Evolutionary conservation across 2,797 vertebrate species (phyloP).

Genomic region (Nyctalus aviator): DNA sequence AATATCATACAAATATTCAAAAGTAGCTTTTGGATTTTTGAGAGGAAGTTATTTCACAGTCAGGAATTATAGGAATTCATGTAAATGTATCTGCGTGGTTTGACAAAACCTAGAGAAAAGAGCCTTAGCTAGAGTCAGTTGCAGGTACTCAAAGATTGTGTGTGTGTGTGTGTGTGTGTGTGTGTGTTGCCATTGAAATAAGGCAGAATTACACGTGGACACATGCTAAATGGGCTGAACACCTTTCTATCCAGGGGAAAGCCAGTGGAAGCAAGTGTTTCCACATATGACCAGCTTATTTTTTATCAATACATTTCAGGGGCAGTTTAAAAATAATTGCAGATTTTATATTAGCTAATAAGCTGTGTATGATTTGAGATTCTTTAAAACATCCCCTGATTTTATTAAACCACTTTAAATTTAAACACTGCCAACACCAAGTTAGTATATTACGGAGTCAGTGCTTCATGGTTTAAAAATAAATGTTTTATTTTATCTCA

Average conservation of each 20-base stretch:
- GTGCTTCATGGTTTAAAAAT: slow-evolving; percentile 38
- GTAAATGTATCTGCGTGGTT: not conserved
- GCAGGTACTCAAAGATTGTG: slow-evolving; percentile 32
- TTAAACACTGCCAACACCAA: not conserved
- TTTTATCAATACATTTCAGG: slow-evolving; percentile 46
- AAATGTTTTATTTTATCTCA: slow-evolving; percentile 61
- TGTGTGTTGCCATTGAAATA: slow-evolving; percentile 46
- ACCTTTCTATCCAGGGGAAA: slow-evolving; percentile 29
- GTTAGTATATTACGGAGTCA: slow-evolving; percentile 11
- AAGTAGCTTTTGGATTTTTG: slow-evolving; percentile 44
- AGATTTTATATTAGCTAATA: slow-evolving; percentile 37
- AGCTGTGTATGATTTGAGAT: slow-evolving; percentile 21
- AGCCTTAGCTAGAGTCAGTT: not conserved
- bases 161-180: not conserved
- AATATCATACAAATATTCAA: slow-evolving; percentile 48
- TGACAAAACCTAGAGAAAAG: slow-evolving; percentile 28
- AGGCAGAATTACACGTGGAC: slow-evolving; percentile 40
- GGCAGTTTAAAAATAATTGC: slow-evolving; percentile 58
- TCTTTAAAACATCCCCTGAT: slow-evolving; percentile 55
- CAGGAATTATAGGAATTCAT: not conserved
- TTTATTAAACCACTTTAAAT: slow-evolving; percentile 52
- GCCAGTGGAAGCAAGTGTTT: slow-evolving; percentile 2
- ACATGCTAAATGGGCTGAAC: slow-evolving; percentile 32
- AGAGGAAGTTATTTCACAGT: slow-evolving; percentile 23
- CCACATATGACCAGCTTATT: not conserved